Conservation (phyloP, 2,797 vertebrate species). For the Pangasius mekongensis region DNA sequence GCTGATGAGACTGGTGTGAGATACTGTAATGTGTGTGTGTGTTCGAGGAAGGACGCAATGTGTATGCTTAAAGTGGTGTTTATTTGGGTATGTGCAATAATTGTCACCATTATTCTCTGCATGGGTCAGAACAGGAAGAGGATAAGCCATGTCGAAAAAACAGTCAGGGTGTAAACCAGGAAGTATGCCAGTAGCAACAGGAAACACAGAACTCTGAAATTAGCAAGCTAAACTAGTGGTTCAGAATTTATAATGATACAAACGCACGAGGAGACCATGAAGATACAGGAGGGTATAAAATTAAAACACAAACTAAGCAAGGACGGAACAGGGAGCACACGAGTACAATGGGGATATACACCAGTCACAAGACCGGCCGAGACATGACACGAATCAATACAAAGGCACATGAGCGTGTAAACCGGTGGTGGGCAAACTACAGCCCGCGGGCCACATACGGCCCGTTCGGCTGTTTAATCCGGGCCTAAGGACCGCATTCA, state of each 20-base stretch:
- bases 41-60: not conserved
- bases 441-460: too few species aligned
- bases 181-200: not conserved
- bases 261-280: not conserved
- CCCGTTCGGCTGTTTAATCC: too few species aligned
- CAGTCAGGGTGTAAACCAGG: not conserved
- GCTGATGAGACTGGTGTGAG: not conserved
- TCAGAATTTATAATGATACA: not conserved
- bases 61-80: not conserved
- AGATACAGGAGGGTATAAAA: not conserved
- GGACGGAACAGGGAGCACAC: not conserved
- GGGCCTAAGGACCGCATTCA: too few species aligned
- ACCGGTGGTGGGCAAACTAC: too few species aligned
- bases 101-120: not conserved
- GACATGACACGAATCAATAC: not conserved
- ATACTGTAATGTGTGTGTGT: not conserved
- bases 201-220: not conserved
- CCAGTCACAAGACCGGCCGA: not conserved
- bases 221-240: not conserved
- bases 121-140: not conserved
- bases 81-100: not conserved
- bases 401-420: not conserved
- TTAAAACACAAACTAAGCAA: not conserved
- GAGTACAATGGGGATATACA: not conserved
- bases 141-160: not conserved